These are phyloP conservation scores for Bombus difficillimus DNA, from an alignment of 1,140 invertebrate genomes.

Conservation along the genomic window DNA sequence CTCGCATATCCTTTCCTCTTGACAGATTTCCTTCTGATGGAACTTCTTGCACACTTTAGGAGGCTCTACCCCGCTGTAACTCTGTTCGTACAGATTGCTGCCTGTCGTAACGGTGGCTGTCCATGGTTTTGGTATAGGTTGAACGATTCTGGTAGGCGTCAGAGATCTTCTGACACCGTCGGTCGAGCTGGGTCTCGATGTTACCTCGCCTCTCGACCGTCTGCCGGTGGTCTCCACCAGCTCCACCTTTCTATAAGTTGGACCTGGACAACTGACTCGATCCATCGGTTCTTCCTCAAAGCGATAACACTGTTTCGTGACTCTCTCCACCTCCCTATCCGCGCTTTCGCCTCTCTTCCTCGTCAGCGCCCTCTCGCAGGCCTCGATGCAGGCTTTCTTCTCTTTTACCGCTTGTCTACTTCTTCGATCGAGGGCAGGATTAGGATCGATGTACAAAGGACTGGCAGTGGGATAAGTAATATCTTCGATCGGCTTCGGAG, in stretches of 20 bases:
- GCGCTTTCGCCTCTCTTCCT: constrained; percentile 43
- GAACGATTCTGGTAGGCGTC: constrained; percentile 79
- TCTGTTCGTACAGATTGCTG: constrained; percentile 72
- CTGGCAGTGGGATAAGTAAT: constrained; percentile 81
- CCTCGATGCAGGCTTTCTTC: constrained; percentile 71
- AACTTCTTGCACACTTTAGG: constrained; percentile 69
- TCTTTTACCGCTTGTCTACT: constrained; percentile 67
- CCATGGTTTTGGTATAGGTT: constrained; percentile 80
- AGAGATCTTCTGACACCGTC: constrained; percentile 77
- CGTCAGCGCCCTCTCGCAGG: constrained; percentile 55
- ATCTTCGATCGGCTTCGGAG: constrained; percentile 77
- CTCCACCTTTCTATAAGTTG: constrained; percentile 74
- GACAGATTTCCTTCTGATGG: constrained; percentile 68
- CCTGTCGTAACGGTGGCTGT: constrained; percentile 76
- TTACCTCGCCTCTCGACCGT: constrained; percentile 65
- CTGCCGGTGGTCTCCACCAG: constrained; percentile 63
- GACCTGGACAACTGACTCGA: constrained; percentile 75
- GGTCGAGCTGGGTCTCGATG: constrained; percentile 74
- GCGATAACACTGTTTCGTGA: constrained; percentile 13
- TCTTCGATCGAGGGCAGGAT: constrained; percentile 71
- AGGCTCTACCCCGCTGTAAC: constrained; percentile 47
- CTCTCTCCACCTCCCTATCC: constrained; percentile 56
- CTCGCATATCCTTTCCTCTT: constrained; percentile 69
- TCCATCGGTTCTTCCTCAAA: constrained; percentile 72
- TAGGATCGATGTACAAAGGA: constrained; percentile 80